Percentiles rank a stretch among this genome's conserved stretches.
These are phyloP conservation scores for Sinosuthora webbiana DNA, from an alignment of 2,113 vertebrate species.

Conservation along the genomic window DNA sequence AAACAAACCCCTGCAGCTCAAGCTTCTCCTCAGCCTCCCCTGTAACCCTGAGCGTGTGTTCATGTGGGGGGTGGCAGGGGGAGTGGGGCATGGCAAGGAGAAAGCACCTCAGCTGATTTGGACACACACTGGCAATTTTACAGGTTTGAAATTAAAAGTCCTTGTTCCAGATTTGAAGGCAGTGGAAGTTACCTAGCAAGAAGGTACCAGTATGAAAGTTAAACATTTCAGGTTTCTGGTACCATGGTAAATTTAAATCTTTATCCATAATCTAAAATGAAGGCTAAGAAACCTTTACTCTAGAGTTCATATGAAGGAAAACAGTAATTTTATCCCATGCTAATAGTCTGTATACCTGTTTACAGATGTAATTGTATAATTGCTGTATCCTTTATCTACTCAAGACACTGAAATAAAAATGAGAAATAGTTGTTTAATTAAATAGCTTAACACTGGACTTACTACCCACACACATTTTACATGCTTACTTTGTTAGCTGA, in stretches of 20 bases:
- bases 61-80: rapidly evolving
- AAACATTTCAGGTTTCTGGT: background rate
- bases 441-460: background rate
- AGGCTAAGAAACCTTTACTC: background rate
- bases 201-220: background rate
- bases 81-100: background rate
- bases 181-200: background rate
- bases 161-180: background rate
- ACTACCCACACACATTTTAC: background rate
- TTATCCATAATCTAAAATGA: background rate
- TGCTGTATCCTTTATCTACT: background rate
- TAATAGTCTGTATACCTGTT: background rate
- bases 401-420: background rate
- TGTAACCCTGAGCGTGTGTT: background rate
- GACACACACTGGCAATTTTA: background rate
- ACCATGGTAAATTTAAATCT: background rate
- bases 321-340: background rate
- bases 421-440: background rate
- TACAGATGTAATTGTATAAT: background rate
- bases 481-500: background rate
- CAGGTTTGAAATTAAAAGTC: background rate
- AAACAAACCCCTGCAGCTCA: background rate
- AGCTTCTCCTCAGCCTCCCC: background rate
- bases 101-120: background rate
- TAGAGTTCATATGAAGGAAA: background rate